Conservation (phyloP, 2,797 vertebrate genomes). For the Tokudaia muenninki region DNA sequence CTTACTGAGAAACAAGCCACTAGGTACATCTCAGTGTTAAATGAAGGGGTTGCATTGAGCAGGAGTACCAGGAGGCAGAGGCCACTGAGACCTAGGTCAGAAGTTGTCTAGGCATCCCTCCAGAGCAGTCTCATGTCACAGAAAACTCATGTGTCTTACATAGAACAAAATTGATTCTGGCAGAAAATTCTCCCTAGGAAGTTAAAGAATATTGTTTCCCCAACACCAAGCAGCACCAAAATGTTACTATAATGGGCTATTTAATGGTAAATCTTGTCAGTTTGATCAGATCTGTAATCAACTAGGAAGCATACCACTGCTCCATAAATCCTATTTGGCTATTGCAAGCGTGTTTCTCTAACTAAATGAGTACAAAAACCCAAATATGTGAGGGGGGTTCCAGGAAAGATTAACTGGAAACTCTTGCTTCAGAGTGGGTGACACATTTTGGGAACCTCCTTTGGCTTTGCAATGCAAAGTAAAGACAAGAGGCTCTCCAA, state of each 20-base stretch:
- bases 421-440: not conserved
- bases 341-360: conserved; percentile 45
- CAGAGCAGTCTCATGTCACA: not conserved
- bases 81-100: not conserved
- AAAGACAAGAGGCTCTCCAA: not conserved
- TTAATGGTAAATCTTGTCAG: not conserved
- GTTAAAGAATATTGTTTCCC: not conserved
- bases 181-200: not conserved
- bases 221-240: not conserved
- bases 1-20: not conserved
- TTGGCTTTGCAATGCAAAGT: not conserved
- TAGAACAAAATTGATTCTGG: not conserved
- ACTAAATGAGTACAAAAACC: conserved; percentile 15
- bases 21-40: not conserved
- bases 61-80: not conserved
- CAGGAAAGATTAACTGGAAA: not conserved
- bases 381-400: not conserved
- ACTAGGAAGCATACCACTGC: not conserved
- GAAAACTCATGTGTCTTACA: not conserved
- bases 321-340: conserved; percentile 54
- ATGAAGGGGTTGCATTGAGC: not conserved
- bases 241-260: not conserved
- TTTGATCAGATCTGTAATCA: not conserved
- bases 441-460: not conserved
- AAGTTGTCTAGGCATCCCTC: not conserved